Percentiles rank a stretch among this genome's conserved stretches.
Conservation (phyloP, 1,140 invertebrate species). For the Pristionchus pacificus region DNA sequence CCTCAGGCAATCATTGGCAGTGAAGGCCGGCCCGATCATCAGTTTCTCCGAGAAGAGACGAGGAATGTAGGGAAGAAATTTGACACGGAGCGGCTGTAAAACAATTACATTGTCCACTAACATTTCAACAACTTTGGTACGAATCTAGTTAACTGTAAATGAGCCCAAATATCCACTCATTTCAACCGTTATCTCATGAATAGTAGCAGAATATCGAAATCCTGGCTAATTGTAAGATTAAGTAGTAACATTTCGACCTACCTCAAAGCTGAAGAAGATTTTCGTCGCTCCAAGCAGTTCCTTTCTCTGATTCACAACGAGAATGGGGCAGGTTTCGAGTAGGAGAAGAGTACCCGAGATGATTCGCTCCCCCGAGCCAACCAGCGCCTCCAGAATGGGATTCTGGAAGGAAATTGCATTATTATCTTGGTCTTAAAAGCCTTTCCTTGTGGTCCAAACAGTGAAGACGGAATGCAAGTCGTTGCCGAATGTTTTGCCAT, state of each 20-base stretch:
- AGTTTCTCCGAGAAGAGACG: neutral
- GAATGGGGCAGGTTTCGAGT: neutral
- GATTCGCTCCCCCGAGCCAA: neutral
- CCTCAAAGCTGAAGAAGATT: neutral
- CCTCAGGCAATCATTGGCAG: neutral
- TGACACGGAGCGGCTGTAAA: neutral
- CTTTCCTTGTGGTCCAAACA: no score
- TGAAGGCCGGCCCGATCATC: neutral
- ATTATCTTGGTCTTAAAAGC: no score
- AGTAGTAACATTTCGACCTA: no score
- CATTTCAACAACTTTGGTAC: neutral
- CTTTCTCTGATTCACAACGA: neutral
- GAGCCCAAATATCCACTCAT: no score
- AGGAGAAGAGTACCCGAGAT: neutral
- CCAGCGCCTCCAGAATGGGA: neutral
- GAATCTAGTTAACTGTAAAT: no score
- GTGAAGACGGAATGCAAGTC: no score
- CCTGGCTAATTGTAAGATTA: no score
- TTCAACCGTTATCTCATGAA: no score
- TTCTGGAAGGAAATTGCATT: neutral
- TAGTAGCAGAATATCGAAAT: no score
- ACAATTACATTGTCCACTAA: neutral
- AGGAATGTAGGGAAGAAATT: neutral
- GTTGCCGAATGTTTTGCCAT: no score
- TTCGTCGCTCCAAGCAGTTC: neutral